Evolutionary conservation across 1,140 invertebrate genomes (phyloP).

Genomic region (Holcopasites calliopsidis): DNA sequence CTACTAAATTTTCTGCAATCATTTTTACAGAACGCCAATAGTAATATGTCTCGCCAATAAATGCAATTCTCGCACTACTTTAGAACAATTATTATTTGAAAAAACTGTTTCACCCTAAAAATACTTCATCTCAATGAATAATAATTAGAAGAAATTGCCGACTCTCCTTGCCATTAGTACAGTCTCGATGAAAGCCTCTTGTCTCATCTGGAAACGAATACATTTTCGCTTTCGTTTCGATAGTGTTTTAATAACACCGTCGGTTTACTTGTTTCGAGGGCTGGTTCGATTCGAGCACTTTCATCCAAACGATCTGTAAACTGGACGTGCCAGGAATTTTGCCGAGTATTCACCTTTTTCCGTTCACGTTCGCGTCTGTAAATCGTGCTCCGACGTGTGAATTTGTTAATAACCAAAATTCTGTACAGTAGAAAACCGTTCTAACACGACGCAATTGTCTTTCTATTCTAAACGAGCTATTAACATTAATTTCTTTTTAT

Average conservation of each 20-base stretch:
- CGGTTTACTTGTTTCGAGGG: neutral
- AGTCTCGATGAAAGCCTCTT: neutral
- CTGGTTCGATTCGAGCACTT: neutral
- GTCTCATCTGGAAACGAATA: neutral
- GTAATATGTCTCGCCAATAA: too few species aligned
- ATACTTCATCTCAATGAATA: too few species aligned
- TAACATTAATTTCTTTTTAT: too few species aligned
- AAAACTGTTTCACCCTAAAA: too few species aligned
- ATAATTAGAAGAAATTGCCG: too few species aligned
- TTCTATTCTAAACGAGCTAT: too few species aligned
- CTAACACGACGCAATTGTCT: neutral
- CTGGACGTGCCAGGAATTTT: neutral
- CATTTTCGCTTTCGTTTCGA: neutral
- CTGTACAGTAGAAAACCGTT: neutral
- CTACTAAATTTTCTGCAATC: too few species aligned
- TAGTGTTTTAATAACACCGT: neutral
- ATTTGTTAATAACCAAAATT: neutral
- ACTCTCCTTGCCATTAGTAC: too few species aligned
- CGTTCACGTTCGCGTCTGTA: neutral
- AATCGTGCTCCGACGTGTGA: neutral
- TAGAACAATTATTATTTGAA: too few species aligned
- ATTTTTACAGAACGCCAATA: too few species aligned
- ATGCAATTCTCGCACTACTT: too few species aligned
- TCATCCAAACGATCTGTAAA: neutral
- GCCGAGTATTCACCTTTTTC: neutral